Base-by-base conservation (phyloP, 2,113 vertebrate species). In the Empidonax alnorum region DNA sequence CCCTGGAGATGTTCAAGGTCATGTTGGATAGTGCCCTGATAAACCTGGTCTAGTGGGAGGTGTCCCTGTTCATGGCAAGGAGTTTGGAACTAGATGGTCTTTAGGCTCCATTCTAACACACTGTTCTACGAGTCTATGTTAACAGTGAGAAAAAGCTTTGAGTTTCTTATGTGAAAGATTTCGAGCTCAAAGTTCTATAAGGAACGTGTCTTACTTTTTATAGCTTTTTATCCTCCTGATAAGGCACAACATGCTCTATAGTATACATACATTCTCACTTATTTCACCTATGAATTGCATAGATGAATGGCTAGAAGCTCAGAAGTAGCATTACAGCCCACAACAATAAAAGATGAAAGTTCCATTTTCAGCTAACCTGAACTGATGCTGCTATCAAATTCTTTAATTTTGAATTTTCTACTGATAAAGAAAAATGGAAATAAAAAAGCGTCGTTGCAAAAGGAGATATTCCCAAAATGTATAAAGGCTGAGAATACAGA, bases 281-380 rank as follows among this genome's bases (percentile, higher is more conserved):
- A 30, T 68, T 75, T 72, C 30, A 73, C 9, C 16, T 12, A 8
- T 33, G 22, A 62, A 31, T 61, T 83, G 11, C n/a, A 41, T 3
- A 52, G 6, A 41, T 5, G 4, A 1, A 0, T 41, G 28, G 1
- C 20, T 50, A 9, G 20, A 76, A 88, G 52, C 6, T 73, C 18
- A 7, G 3, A 78, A 69, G 16, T 14, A 44, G 1, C 9, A n/a
- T 56, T 83, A 55, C 5, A 76, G 31, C 3, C 9, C 15, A 55
- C 25, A 80, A 20, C 1, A 44, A 6, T 31, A 61, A n/a, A 17
- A 63, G 11, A 15, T 0, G 0, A 33, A 78, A 19, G 8, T 42
- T 73, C 19, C 4, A 20, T 42, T 74, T 81, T 77, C 41, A 77
- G 31, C 6, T 66, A 77, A 53, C 13, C 4, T 49, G 24, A 84